Base-by-base conservation (phyloP, 2,113 vertebrate species). In the human (Homo sapiens) region DNA sequence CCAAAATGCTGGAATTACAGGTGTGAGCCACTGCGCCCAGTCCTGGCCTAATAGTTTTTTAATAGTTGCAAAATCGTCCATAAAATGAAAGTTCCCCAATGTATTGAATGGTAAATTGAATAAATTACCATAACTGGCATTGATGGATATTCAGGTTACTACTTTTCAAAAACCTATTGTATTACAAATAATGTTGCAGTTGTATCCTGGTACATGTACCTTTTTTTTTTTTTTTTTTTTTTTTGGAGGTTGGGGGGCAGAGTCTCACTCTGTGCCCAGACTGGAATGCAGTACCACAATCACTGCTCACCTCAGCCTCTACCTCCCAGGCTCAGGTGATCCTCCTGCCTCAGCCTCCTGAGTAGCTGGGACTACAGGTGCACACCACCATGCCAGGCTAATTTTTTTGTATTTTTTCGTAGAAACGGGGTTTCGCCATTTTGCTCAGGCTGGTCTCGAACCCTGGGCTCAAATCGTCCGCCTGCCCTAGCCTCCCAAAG, bases 101-200 rank as follows among this genome's bases (percentile, higher is more conserved):
- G 85, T 86, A 94, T 70, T 86, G 27, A 45, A 10, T 94, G 27
- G 12, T 66, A 93, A 86, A 90, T 38, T 81, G 66, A 94, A 78
- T 86, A 90, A 90, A 70, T 81, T 70, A 81, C 45, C 27, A 80
- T 85, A 92, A 61, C 27, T 90, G 32, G 6, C 50, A 40, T 20
- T 72, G 25, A 93, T 57, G 30, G 18, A 76, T 11, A 90, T 92
- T 83, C 23, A 73, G 59, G 35, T 50, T 66, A 57, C 59, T 80
- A 20, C 40, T 61, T 61, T 61, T 61, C 5, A 61, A 61, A 61
- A 61, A 27, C 5, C 59, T 27, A 61, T 61, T 61, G 27, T 48
- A 45, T 35, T 92, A 66, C n/a, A 68, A 89, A 72, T 9, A 55
- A 35, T 84, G 40, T 75, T 92, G n/a, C 45, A 86, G 5, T 83